Evolutionary conservation across 2,888 invertebrate genomes (phyloP), one percentile per base, ranked within the genome.

Genomic region (Podotricha telesiphe): DNA sequence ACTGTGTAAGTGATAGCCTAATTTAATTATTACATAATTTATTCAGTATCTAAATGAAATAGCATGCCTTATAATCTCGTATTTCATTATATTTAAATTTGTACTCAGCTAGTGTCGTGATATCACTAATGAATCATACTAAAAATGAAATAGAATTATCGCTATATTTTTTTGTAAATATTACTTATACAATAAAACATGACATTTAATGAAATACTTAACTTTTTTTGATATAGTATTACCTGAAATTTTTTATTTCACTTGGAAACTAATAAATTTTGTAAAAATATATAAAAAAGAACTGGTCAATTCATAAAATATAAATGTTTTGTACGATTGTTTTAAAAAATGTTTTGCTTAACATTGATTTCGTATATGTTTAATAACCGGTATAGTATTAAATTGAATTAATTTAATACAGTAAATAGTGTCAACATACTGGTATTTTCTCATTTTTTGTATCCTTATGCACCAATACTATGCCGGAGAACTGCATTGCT

Each of bases 1-100:
- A 59, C n/a, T n/a, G 42, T 47, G 53, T 56, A 65, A 67, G 62
- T 40, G 20, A 59, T 66, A 69, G 51, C 8, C 65, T 67, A 69
- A 53, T 19, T 62, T 70, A 61, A 37, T 64, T 59, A 55, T 40
- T 69, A 67, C 10, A 61, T 55, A 65, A 69, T 59, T 69, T 66
- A 66, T 55, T 69, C 34, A 17, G 20, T 58, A 48, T 58, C 20
- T 48, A 37, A 45, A 62, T 40, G 19, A 40, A 40, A 22, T 53
- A 45, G 20, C n/a, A 34, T 20, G 17, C 34, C 20, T 19, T 22
- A 67, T 37, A 67, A 67, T 67, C 58, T 67, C 66, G 45, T 42
- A 50, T 66, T 59, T 56, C 48, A 22, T 42, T 28, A 28, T 28
- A 6, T 59, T 51, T 15, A 47, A 47, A 19, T 56, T 19, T 37